Evolutionary conservation across 1,140 invertebrate species (phyloP), one percentile per base, ranked within the genome.

Genomic region (Hydropsyche tenuis): DNA sequence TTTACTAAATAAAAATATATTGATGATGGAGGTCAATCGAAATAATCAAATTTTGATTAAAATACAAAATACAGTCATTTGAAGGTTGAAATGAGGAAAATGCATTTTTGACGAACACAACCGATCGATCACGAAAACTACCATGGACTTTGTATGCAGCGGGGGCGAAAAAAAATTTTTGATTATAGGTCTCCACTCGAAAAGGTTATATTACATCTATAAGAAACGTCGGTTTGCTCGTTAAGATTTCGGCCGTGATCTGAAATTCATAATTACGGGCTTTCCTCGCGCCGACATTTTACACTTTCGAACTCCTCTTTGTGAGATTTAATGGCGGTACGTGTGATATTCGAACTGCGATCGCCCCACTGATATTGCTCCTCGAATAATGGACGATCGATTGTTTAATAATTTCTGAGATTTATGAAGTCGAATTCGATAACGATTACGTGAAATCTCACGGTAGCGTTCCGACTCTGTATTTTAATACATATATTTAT

Each of bases 181-280:
- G 27, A 63, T 63, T 63, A 63, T 37, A 63, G 60, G 60, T 27
- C 30, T 37, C 30, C 30, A 37, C 30, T 37, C 30, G 9, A 37
- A 37, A 37, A 37, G 30, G 30, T 9, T 37, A 37, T 37, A 37
- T 37, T 37, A 37, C 30, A 37, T 37, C 30, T 37, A 37, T 9
- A 37, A n/a, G n/a, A n/a, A 3, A 4, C 30, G 63, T 69, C 46
- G 46, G 22, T 48, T n/a, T 7, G 66, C 66, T 69, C 66, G 66
- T 69, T 69, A 69, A 69, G 66, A 69, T 69, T 69, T 69, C 46
- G 45, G 27, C 9, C 66, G 25, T 69, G 66, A 69, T 69, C 66
- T 20, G 66, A 69, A 69, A 69, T 69, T 69, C 46, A 69, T 69
- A 69, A 69, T 69, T 69, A 69, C 37, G 66, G 66, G 37, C 66